Evolutionary conservation across 2,888 invertebrate species (phyloP).

Genomic region (Agrochola litura): DNA sequence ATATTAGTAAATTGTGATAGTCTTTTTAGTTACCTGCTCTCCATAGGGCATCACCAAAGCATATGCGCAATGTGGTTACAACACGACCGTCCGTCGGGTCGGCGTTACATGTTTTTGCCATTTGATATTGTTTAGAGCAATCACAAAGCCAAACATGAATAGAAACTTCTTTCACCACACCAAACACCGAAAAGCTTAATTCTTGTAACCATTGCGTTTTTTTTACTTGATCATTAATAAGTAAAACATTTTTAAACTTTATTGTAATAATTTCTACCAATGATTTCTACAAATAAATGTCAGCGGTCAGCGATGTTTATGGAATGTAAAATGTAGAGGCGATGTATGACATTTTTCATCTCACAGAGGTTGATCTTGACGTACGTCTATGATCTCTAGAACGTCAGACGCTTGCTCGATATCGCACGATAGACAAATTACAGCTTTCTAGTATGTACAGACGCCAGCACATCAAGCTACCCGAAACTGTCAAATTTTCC

Average conservation of each 20-base stretch:
- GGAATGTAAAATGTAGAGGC: neutral
- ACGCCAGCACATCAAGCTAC: no score
- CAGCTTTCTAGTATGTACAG: no score
- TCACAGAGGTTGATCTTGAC: no score
- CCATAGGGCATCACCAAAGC: neutral
- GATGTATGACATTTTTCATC: no score
- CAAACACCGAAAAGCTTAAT: neutral
- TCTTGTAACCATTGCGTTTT: conserved; percentile 10
- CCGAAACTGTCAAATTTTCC: no score
- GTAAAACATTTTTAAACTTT: neutral
- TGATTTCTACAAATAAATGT: neutral
- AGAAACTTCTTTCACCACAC: neutral
- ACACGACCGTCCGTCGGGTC: neutral
- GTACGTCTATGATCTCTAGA: no score
- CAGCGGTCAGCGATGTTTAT: neutral
- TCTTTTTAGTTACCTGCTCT: neutral
- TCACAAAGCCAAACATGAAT: neutral
- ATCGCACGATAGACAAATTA: no score
- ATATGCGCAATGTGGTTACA: conserved; percentile 7
- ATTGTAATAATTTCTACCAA: neutral
- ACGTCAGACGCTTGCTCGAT: no score
- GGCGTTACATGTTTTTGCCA: neutral
- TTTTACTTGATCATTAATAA: neutral
- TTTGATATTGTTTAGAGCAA: neutral
- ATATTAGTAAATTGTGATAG: neutral